Evolutionary conservation across 2,797 vertebrate genomes (phyloP).

Genomic region (Myripristis jacobus): DNA sequence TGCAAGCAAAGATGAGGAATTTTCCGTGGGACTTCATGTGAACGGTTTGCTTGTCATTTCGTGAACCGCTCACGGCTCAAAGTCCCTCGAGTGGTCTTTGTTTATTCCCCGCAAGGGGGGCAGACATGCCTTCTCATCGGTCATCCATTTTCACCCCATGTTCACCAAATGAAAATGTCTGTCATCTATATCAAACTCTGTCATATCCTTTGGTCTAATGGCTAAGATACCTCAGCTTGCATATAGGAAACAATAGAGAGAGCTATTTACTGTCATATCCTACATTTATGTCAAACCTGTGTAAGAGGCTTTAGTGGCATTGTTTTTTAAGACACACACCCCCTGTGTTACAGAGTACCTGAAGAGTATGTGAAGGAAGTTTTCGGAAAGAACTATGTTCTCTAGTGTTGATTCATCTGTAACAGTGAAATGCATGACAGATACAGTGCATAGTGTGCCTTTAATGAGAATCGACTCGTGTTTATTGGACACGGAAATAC

Average conservation of each 20-base stretch:
- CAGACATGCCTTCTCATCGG: slow-evolving; percentile 62
- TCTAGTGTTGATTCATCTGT: slow-evolving; percentile 29
- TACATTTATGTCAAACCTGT: slow-evolving; percentile 38
- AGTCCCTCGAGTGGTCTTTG: slow-evolving; percentile 49
- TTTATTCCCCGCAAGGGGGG: slow-evolving; percentile 49
- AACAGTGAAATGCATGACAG: slow-evolving; percentile 27
- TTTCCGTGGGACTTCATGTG: slow-evolving; percentile 45
- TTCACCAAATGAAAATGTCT: slow-evolving; percentile 58
- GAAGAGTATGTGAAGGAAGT: slow-evolving; percentile 19
- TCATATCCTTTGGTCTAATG: slow-evolving; percentile 60
- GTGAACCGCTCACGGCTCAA: slow-evolving; percentile 37
- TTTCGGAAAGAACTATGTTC: not conserved
- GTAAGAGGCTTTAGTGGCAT: slow-evolving; percentile 5
- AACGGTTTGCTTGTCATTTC: slow-evolving; percentile 42
- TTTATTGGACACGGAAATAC: slow-evolving; percentile 35
- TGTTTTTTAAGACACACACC: not conserved
- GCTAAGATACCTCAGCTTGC: slow-evolving; percentile 27
- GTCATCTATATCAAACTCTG: slow-evolving; percentile 69
- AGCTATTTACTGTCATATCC: slow-evolving; percentile 41
- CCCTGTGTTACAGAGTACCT: not conserved
- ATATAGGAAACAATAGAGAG: slow-evolving; percentile 25
- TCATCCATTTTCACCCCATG: slow-evolving; percentile 73
- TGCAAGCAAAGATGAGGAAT: slow-evolving; percentile 29
- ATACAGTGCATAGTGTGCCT: slow-evolving; percentile 32
- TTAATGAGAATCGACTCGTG: slow-evolving; percentile 53